A percentile compares a stretch with the other conserved stretches of the same genome.
Conservation (phyloP, 2,888 invertebrate genomes). For the Melanotus villosus region DNA sequence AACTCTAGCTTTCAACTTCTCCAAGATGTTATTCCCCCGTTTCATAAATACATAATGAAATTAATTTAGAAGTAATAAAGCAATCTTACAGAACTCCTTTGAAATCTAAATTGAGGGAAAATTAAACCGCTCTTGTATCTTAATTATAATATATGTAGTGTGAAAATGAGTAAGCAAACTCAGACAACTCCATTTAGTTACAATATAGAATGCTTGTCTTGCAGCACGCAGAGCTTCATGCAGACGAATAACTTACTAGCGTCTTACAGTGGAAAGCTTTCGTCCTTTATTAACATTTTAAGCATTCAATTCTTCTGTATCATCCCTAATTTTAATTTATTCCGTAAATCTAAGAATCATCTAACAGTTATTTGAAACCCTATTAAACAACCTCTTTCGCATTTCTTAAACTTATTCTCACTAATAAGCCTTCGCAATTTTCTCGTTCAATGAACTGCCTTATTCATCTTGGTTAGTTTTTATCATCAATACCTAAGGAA, state of each 20-base stretch:
- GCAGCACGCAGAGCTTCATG: background rate
- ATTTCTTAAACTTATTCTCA: constrained; percentile 32
- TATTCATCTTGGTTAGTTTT: constrained; percentile 42
- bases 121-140: constrained; percentile 1
- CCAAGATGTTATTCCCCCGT: constrained; percentile 1
- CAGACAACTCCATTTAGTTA: background rate
- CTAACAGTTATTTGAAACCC: background rate
- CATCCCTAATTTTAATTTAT: background rate
- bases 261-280: background rate
- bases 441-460: constrained; percentile 57
- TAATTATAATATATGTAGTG: constrained; percentile 19
- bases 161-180: background rate
- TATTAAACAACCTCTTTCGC: constrained; percentile 25
- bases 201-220: background rate
- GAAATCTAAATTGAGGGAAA: constrained; percentile 19
- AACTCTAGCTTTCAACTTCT: background rate
- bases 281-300: background rate
- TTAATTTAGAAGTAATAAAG: constrained; percentile 14
- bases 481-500: constrained; percentile 29
- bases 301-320: no score
- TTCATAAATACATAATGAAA: constrained; percentile 16
- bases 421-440: constrained; percentile 57
- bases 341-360: background rate
- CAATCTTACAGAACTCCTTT: constrained; percentile 11
- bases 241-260: no score